phyloP scores from a whole-genome alignment of 2,888 invertebrate species.

The Himalopsyche japonica region DNA sequence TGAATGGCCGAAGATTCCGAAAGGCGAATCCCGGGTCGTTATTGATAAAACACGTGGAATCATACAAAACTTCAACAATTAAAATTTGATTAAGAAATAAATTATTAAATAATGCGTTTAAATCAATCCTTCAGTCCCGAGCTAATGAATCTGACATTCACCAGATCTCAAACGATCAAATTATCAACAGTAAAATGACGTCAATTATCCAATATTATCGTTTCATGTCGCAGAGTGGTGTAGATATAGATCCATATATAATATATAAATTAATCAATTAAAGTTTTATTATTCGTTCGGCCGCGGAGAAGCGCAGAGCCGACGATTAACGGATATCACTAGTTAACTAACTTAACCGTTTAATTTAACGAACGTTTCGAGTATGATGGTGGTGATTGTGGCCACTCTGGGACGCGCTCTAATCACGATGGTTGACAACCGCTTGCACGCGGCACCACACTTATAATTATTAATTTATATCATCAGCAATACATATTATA shows the following conservation, averaged over 20 bases:
- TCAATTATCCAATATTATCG: background rate
- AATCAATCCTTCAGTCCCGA: too few species aligned
- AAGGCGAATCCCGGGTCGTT: background rate
- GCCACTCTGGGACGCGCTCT: constrained; percentile 27
- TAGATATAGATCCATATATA: background rate
- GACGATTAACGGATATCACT: constrained; percentile 64
- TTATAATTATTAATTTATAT: background rate
- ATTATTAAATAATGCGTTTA: too few species aligned
- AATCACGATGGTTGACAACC: background rate
- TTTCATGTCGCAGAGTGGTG: background rate
- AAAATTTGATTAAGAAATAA: too few species aligned
- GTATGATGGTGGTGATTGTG: constrained; percentile 58
- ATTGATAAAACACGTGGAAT: too few species aligned
- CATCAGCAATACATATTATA: too few species aligned
- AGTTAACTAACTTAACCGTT: constrained; percentile 65
- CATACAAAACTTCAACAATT: too few species aligned
- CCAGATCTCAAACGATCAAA: background rate
- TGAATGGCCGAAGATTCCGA: too few species aligned
- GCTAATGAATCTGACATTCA: background rate
- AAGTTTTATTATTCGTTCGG: constrained; percentile 43
- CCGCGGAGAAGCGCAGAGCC: constrained; percentile 50
- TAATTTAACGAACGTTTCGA: constrained; percentile 58
- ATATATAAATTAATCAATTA: constrained; percentile 63
- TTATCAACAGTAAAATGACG: background rate
- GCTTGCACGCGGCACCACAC: background rate